Evolutionary conservation across 2,888 invertebrate species (phyloP).

Genomic region (Leptinotarsa juncta): DNA sequence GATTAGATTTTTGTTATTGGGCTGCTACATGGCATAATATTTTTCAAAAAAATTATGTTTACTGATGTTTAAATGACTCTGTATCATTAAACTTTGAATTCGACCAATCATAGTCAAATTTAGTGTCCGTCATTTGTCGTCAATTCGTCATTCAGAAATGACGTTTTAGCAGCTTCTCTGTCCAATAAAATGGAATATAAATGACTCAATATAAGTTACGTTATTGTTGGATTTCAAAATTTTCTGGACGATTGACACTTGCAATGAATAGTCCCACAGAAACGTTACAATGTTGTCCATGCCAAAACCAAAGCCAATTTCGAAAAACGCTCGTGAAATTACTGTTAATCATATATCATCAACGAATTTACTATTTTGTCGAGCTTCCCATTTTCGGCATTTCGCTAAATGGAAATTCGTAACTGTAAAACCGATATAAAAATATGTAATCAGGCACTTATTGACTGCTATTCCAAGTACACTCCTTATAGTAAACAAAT

Average conservation of each 20-base stretch:
- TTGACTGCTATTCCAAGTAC: constrained; percentile 19
- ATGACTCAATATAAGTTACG: background rate
- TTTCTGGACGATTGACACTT: background rate
- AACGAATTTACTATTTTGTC: constrained; percentile 14
- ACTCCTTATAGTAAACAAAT: constrained; percentile 27
- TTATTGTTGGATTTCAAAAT: background rate
- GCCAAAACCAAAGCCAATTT: constrained; percentile 11
- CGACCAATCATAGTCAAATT: too few species aligned
- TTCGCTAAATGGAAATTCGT: constrained; percentile 25
- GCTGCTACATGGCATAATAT: too few species aligned
- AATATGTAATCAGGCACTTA: constrained; percentile 23
- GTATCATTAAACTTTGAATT: too few species aligned
- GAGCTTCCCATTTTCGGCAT: constrained; percentile 20
- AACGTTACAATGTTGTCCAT: constrained; percentile 2
- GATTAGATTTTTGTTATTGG: too few species aligned
- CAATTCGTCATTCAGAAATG: too few species aligned
- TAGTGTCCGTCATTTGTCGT: accelerated
- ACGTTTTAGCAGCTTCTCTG: too few species aligned
- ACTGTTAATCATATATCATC: constrained; percentile 20
- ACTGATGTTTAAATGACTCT: too few species aligned
- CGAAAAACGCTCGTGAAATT: constrained; percentile 17
- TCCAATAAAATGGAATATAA: too few species aligned
- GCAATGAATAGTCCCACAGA: background rate
- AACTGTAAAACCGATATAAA: constrained; percentile 26
- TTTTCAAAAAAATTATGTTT: too few species aligned